Base-by-base conservation (phyloP, 2,113 vertebrate genomes). In the Pelecanus crispus region DNA sequence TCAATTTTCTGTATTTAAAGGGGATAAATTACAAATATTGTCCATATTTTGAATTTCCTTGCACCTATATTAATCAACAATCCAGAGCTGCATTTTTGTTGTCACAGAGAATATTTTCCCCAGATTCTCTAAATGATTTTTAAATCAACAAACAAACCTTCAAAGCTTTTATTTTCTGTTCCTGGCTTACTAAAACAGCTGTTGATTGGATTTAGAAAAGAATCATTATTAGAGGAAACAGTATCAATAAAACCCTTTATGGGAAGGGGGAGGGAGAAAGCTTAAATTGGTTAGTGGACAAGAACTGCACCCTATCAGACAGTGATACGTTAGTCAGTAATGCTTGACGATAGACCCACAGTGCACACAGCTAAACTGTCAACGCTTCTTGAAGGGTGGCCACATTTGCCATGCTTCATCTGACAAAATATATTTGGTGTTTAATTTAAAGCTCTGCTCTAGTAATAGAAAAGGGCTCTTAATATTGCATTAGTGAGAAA, bases 361-460 rank as follows among this genome's bases (percentile, higher is more conserved):
- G 42, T 86, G 73, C 45, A 29, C 34, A 77, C 12, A 53, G 66
- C 67, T 92, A 61, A 78, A 31, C 7, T 84, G 49, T 77, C 90
- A 92, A 6, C 45, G 47, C 13, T 84, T 52, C 88, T 29, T 78
- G 72, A 78, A 86, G 31, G 50, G 49, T 81, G 53, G 22, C 62
- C 81, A 15, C 62, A 8, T 44, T 95, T 92, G 74, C 72, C 12
- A 10, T 90, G 77, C 61, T 90, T 86, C 59, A 66, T 34, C 81
- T 88, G 96, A 84, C 81, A 95, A 55, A 94, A 95, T 79, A 75
- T 87, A 93, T 97, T 91, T 93, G 85, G 40, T 65, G 81, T 96
- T 97, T 94, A 94, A 97, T 97, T 95, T 94, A 90, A 93, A 97
- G 80, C 85, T 78, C 68, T 88, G 65, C 36, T 85, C 31, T 52